Evolutionary conservation across 2,888 invertebrate species (phyloP), one percentile per base, ranked within the genome.

Genomic region (Scaptomyza cyrtandrae): DNA sequence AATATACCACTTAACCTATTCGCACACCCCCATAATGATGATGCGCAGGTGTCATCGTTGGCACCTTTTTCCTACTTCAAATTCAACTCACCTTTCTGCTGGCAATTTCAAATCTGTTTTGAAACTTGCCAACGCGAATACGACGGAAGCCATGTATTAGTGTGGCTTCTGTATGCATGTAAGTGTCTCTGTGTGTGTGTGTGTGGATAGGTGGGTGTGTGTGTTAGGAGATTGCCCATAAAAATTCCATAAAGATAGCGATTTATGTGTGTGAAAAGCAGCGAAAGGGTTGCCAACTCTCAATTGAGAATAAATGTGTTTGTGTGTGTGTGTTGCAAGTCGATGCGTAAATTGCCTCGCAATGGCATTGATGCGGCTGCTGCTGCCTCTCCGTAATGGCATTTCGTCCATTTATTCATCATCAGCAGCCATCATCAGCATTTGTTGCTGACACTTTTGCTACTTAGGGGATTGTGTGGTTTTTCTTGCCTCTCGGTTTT

Each of bases 171-270:
- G 60, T 49, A 35, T 33, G 50, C 43, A 67, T 48, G 69, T 37
- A 60, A 53, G 33, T 53, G 75, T 54, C 60, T 5, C 61, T 48
- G 39, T 46, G 74, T 71, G 35, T 37, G n/a, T 37, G 6, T n/a
- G 37, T 37, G 37, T 11, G 72, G 71, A n/a, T n/a, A n/a, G 62
- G 74, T 67, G 72, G 4, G 5, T 77, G 76, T 78, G 85, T 79
- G 89, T 90, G 85, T 86, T 55, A 89, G 89, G 89, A 89, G 90
- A 89, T 89, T 90, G 89, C 86, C 90, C 90, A 89, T 90, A 89
- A 89, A 89, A 90, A 89, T 88, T 90, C 89, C 88, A 90, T 90
- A 90, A 89, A 89, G 89, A 89, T 89, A 89, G 80, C 89, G 86
- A 89, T 90, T 89, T 89, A 89, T 88, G 80, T 76, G 69, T 65